Evolutionary conservation across 2,113 vertebrate genomes (phyloP).

Genomic region (Anser cygnoides): DNA sequence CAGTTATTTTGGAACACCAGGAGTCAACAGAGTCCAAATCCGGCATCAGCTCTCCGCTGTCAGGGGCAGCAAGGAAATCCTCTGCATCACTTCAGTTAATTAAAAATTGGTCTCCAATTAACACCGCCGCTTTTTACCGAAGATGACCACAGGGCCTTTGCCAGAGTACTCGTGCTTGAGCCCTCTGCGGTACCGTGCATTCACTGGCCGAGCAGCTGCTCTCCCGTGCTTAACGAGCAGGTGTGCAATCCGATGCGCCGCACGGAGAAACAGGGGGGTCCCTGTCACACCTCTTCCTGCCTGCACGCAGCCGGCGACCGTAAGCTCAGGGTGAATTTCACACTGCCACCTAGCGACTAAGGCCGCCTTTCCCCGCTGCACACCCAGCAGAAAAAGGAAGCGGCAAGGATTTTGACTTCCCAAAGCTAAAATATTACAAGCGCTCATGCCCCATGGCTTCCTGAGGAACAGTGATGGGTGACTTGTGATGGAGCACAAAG

Average conservation of each 20-base stretch:
- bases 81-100: neutral
- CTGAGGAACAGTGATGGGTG: neutral
- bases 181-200: neutral
- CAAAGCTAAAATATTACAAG: neutral
- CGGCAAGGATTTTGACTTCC: neutral
- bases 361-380: fast-evolving
- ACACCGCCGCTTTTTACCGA: neutral
- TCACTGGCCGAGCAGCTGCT: neutral
- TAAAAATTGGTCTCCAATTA: neutral
- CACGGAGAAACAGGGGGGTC: neutral
- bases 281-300: neutral
- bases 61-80: neutral
- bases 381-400: neutral
- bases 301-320: fast-evolving
- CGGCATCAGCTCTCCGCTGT: neutral
- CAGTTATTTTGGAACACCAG: neutral
- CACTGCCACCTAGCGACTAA: neutral
- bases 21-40: neutral
- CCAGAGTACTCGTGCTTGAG: neutral
- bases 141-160: neutral
- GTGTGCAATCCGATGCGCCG: neutral
- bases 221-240: neutral
- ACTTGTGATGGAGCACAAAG: neutral
- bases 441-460: neutral
- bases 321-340: neutral